Evolutionary conservation across 1,140 invertebrate genomes (phyloP), one percentile per base, ranked within the genome.

Genomic region (Sitobion miscanthi): DNA sequence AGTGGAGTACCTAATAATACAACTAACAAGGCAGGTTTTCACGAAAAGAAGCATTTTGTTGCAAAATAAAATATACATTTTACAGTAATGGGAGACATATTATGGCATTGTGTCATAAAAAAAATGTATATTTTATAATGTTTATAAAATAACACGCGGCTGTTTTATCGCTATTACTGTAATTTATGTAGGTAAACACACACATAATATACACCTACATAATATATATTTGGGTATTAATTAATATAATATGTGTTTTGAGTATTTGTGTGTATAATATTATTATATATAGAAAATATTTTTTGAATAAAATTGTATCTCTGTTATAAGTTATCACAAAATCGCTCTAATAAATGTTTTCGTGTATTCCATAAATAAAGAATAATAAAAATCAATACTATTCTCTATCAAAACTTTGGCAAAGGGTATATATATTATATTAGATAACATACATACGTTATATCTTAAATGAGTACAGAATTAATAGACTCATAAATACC

Each of bases 81-180:
- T 77, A 77, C 62, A 77, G 62, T 77, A 77, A 77, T 77, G 62
- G 62, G 62, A 77, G 62, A 77, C 62, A 77, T 77, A 77, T n/a
- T n/a, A 77, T n/a, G 62, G 62, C 30, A 77, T 35, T n/a, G 62
- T 77, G 62, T n/a, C 62, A 77, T 77, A 77, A 77, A 77, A 77
- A 52, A 77, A 77, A 77, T 77, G 14, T 77, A 77, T n/a, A 77
- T 77, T n/a, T 77, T 77, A 77, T n/a, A 77, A 77, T 77, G 62
- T 77, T 77, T 17, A n/a, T 77, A 77, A 77, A 77, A 77, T 77
- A 77, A n/a, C n/a, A 77, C 14, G n/a, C 62, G 62, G 62, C 30
- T 77, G 62, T 77, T 77, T n/a, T 77, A 77, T 77, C 62, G 14
- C 30, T 77, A 77, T 77, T 77, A 77, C 62, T 77, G 30, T 77